Percentiles rank a stretch among this genome's conserved stretches.
Conservation (phyloP, 2,113 vertebrate genomes). For the Brachyhypopomus occidentalis region DNA sequence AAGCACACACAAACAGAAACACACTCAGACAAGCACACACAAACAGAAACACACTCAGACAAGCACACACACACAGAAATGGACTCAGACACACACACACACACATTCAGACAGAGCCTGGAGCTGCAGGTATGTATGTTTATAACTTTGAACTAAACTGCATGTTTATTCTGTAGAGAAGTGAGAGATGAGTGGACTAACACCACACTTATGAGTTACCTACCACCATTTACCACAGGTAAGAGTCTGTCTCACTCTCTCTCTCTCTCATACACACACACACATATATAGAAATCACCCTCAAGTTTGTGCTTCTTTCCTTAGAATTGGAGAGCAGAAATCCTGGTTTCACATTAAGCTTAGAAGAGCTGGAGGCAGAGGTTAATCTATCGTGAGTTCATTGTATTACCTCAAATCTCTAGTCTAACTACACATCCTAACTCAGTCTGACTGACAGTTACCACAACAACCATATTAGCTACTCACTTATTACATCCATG, state of each 20-base stretch:
- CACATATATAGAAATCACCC: neutral
- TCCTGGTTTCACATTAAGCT: conserved; percentile 29
- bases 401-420: neutral
- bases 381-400: conserved; percentile 43
- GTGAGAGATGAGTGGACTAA: conserved; percentile 56
- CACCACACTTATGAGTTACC: conserved; percentile 59
- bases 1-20: too few relatives aligned
- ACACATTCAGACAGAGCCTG: neutral
- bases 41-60: too few relatives aligned
- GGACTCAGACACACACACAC: neutral
- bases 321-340: conserved; percentile 35
- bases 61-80: neutral
- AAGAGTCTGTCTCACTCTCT: too few relatives aligned
- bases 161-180: conserved; percentile 37
- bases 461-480: too few relatives aligned
- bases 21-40: too few relatives aligned
- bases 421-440: too few relatives aligned
- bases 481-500: too few relatives aligned
- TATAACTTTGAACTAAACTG: too few relatives aligned
- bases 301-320: neutral
- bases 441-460: too few relatives aligned
- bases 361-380: conserved; percentile 44
- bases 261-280: neutral
- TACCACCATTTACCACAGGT: conserved; percentile 55
- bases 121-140: too few relatives aligned